These are phyloP conservation scores for Hypotaenidia philippensis DNA, from an alignment of 2,797 vertebrate genomes.

Conservation along the genomic window DNA sequence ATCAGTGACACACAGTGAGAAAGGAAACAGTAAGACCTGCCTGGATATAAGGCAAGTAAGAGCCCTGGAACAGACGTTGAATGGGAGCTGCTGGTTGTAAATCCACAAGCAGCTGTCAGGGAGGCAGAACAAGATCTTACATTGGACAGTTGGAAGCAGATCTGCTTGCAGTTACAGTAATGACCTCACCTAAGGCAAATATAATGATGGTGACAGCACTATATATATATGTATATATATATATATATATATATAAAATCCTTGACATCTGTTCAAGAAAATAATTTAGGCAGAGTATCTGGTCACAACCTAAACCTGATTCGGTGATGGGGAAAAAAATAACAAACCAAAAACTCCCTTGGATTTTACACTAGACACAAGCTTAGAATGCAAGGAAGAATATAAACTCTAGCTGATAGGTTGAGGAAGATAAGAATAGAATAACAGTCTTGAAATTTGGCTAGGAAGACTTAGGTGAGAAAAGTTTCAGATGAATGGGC, in stretches of 20 bases:
- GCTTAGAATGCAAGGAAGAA: not conserved
- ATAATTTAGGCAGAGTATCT: not conserved
- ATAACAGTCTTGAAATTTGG: not conserved
- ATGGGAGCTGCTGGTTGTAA: not conserved
- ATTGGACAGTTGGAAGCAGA: not conserved
- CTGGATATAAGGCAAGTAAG: not conserved
- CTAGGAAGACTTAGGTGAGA: not conserved
- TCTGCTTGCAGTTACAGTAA: not conserved
- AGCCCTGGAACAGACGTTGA: not conserved
- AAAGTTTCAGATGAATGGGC: not conserved
- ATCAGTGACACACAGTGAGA: not conserved
- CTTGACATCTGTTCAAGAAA: not conserved
- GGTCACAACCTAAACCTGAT: not conserved
- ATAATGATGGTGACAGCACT: not conserved
- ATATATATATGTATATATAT: not conserved
- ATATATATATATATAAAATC: not conserved
- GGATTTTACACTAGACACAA: not conserved
- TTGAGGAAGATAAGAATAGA: not conserved
- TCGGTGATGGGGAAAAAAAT: not conserved
- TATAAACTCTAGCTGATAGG: not conserved
- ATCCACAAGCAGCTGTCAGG: not conserved
- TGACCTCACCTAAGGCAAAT: not conserved
- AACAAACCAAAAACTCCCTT: fast-evolving
- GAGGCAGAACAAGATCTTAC: not conserved
- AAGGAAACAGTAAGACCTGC: not conserved